Conservation (phyloP, 1,140 invertebrate genomes). For the Cydia strobilella region DNA sequence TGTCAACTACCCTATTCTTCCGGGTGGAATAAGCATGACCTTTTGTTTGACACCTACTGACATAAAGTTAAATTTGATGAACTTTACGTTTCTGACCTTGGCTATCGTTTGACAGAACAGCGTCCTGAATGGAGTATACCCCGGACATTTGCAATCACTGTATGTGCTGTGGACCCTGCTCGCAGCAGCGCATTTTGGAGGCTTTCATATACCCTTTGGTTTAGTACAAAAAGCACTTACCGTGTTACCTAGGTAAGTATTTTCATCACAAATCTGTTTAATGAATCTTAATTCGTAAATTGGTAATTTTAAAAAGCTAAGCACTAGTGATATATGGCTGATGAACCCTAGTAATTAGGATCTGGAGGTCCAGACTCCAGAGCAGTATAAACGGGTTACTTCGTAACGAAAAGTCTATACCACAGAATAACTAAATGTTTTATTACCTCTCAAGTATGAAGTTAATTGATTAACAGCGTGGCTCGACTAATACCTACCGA, state of each 20-base stretch:
- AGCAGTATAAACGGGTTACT: no score
- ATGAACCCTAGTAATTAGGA: no score
- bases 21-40: no score
- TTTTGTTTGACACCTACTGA: no score
- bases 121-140: constrained; percentile 96
- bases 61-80: background rate
- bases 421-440: no score
- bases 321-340: no score
- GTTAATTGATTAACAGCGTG: no score
- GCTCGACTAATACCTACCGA: no score
- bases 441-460: no score
- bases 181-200: constrained; percentile 87
- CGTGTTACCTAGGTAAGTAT: constrained; percentile 61
- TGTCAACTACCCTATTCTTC: no score
- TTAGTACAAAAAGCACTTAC: constrained; percentile 78
- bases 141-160: constrained; percentile 93
- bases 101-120: constrained; percentile 89
- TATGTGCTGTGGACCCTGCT: constrained; percentile 90
- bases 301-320: background rate
- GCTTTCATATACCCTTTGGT: constrained; percentile 88
- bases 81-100: background rate
- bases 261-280: background rate
- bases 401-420: no score
- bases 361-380: no score
- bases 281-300: constrained; percentile 32